phyloP scores from a whole-genome alignment of 2,797 vertebrate genomes.

The Aplochiton taeniatus region DNA sequence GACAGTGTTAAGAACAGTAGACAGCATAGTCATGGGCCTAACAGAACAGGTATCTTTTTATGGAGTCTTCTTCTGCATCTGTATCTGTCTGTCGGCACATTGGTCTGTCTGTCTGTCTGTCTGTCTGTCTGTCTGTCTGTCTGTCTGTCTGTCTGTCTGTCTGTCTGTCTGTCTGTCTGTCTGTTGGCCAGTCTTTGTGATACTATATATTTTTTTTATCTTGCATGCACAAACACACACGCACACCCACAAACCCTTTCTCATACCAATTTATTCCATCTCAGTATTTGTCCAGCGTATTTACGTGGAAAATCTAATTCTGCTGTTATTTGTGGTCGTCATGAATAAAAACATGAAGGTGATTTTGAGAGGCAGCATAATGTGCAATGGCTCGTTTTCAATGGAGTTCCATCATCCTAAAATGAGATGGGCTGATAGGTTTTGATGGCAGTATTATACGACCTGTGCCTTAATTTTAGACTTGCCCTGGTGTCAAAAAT shows the following conservation, averaged over 20 bases:
- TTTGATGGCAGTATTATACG: constrained; percentile 60
- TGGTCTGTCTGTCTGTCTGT: not conserved
- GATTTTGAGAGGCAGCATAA: constrained; percentile 70
- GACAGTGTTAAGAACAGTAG: too few species aligned
- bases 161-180: constrained; percentile 10
- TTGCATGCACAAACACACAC: not conserved
- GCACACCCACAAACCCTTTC: constrained; percentile 43
- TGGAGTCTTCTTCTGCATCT: too few species aligned
- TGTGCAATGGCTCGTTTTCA: constrained; percentile 62
- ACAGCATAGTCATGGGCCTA: too few species aligned
- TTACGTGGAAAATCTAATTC: constrained; percentile 71
- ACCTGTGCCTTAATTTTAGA: constrained; percentile 61
- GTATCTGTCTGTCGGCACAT: not conserved
- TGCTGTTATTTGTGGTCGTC: constrained; percentile 69
- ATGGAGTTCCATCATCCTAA: constrained; percentile 66
- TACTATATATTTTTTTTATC: not conserved
- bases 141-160: constrained; percentile 18
- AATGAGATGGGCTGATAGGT: constrained; percentile 56
- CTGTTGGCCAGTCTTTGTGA: too few species aligned
- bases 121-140: constrained; percentile 7
- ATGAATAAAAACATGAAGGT: constrained; percentile 76
- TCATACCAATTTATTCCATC: constrained; percentile 63
- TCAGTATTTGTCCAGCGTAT: constrained; percentile 63
- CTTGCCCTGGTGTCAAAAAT: constrained; percentile 52
- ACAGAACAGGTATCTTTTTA: too few species aligned